A percentile compares a stretch with the other conserved stretches of the same genome.
Evolutionary conservation across 1,140 invertebrate species (phyloP).

Genomic region (Drosophila littoralis): DNA sequence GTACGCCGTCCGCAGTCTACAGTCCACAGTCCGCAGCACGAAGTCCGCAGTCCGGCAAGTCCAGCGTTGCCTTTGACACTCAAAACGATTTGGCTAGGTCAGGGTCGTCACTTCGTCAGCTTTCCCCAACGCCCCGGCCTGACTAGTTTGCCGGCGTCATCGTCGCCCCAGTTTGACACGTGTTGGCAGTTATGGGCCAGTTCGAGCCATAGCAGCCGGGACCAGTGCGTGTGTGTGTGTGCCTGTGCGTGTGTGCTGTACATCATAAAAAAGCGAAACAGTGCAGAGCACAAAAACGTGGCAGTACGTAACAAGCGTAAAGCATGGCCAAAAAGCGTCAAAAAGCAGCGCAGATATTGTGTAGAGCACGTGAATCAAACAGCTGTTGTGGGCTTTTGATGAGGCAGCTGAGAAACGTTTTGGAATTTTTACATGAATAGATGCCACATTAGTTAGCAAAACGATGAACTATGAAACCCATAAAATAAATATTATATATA

Average conservation of each 20-base stretch:
- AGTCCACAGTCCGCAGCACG: background rate
- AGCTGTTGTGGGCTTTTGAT: slow-evolving; percentile 30
- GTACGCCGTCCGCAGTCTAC: background rate
- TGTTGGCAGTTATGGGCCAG: slow-evolving; percentile 78
- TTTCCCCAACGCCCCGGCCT: slow-evolving; percentile 7
- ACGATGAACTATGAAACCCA: background rate
- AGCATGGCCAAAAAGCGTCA: slow-evolving; percentile 34
- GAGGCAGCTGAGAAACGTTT: slow-evolving; percentile 4
- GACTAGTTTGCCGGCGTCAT: slow-evolving; percentile 50
- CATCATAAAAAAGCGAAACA: slow-evolving; percentile 64
- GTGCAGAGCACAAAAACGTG: slow-evolving; percentile 19
- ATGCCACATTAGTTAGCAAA: slow-evolving; percentile 22
- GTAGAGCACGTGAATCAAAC: slow-evolving; percentile 38
- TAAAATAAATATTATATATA: background rate
- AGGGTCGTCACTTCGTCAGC: slow-evolving; percentile 56
- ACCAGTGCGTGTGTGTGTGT: background rate
- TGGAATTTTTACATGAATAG: slow-evolving; percentile 17
- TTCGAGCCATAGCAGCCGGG: background rate
- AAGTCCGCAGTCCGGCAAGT: slow-evolving; percentile 8
- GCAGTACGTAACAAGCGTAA: slow-evolving; percentile 35
- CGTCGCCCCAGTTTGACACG: slow-evolving; percentile 67
- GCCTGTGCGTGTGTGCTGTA: slow-evolving; percentile 46
- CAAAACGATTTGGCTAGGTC: slow-evolving; percentile 77
- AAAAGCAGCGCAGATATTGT: slow-evolving; percentile 30
- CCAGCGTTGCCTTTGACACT: slow-evolving; percentile 70